Conservation (phyloP, 2,113 vertebrate genomes). For the Gobius niger region DNA sequence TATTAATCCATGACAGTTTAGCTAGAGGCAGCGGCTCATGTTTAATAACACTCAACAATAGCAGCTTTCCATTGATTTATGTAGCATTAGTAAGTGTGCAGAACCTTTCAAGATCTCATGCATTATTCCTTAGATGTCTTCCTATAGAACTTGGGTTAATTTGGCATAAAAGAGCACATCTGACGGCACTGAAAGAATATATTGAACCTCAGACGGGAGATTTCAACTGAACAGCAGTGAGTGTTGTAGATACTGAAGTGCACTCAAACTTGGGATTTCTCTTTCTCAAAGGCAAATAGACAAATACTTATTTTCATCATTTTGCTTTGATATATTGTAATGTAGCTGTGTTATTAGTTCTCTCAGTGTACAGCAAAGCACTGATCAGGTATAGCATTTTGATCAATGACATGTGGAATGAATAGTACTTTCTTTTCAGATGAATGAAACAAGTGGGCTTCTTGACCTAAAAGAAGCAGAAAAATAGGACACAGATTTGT, state of each 20-base stretch:
- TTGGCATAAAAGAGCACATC: constrained; percentile 4
- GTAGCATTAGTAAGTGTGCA: not conserved
- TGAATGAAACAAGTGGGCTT: not conserved
- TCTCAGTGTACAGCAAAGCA: constrained; percentile 11
- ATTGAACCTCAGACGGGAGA: not conserved
- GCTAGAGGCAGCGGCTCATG: not conserved
- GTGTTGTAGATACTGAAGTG: not conserved
- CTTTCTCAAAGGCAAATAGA: not conserved
- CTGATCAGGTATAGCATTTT: constrained; percentile 18
- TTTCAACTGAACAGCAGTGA: not conserved
- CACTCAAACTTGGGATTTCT: not conserved
- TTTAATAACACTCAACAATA: not conserved
- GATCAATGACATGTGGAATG: not conserved
- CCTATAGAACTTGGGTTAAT: not conserved
- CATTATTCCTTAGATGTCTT: constrained; percentile 4
- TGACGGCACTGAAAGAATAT: not conserved
- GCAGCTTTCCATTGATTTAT: constrained; percentile 4
- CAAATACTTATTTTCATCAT: not conserved
- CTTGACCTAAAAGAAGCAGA: not conserved
- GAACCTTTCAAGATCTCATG: constrained; percentile 2
- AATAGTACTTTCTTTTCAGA: too few species aligned
- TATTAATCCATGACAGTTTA: not conserved
- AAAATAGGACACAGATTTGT: not conserved
- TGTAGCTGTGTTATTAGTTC: not conserved
- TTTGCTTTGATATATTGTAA: not conserved